Evolutionary conservation across 2,113 vertebrate species (phyloP).

Genomic region (Sinocyclocheilus anophthalmus): DNA sequence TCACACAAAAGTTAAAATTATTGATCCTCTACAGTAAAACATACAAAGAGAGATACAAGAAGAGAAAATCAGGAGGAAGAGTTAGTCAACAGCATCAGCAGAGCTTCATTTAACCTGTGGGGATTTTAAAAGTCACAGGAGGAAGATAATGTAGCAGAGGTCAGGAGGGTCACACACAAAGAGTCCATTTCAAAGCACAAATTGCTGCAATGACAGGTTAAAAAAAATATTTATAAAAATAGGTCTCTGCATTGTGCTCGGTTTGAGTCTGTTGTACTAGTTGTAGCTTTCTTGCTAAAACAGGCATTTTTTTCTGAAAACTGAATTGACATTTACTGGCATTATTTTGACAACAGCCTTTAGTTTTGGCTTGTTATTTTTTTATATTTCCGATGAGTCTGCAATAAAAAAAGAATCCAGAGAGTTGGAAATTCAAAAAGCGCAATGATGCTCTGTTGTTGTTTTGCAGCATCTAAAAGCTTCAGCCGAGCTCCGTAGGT

Average conservation of each 20-base stretch:
- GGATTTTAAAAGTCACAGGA: conserved; percentile 51
- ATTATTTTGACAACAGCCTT: not conserved
- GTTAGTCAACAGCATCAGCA: conserved; percentile 32
- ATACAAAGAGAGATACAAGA: not conserved
- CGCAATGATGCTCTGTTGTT: conserved; percentile 47
- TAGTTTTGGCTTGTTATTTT: conserved; percentile 12
- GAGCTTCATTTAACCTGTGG: conserved; percentile 42
- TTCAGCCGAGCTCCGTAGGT: conserved; percentile 36
- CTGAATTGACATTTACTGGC: not conserved
- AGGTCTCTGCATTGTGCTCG: not conserved
- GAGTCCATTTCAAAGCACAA: conserved; percentile 53
- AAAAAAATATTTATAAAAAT: conserved; percentile 41
- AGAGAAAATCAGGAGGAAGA: not conserved
- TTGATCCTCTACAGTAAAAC: not conserved
- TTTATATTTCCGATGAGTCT: too few relatives aligned
- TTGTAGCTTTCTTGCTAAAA: not conserved
- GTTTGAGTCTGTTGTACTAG: not conserved
- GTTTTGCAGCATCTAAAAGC: conserved; percentile 55
- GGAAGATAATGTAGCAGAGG: conserved; percentile 52
- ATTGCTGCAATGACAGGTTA: conserved; percentile 34
- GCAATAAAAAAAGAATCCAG: not conserved
- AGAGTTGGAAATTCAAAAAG: conserved; percentile 34
- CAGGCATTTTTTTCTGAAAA: not conserved
- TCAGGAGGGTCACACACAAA: conserved; percentile 46
- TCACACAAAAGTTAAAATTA: not conserved